phyloP scores from a whole-genome alignment of 2,797 vertebrate species.

The Morelia viridis region DNA sequence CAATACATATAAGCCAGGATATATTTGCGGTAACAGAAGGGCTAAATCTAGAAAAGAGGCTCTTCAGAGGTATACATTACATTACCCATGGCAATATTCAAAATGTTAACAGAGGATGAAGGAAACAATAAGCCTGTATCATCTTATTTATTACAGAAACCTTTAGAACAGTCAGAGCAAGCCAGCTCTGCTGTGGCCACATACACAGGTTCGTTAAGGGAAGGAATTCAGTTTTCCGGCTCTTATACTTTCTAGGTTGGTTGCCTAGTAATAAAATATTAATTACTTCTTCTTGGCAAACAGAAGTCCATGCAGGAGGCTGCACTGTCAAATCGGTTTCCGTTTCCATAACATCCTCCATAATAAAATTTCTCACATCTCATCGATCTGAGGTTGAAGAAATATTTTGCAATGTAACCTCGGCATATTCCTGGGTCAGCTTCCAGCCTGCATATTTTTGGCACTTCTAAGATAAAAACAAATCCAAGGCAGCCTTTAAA shows the following conservation, averaged over 20 bases:
- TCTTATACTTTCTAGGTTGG: neutral
- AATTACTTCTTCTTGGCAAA: constrained; percentile 80
- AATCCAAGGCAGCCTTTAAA: neutral
- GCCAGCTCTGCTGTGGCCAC: neutral
- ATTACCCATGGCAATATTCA: neutral
- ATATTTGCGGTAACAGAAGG: neutral
- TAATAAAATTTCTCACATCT: constrained; percentile 83
- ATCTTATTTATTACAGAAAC: neutral
- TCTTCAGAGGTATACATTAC: neutral
- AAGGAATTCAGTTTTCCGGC: neutral
- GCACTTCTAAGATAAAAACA: constrained; percentile 78
- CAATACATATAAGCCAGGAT: neutral
- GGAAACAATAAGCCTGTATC: neutral
- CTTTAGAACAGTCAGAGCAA: neutral
- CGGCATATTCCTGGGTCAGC: constrained; percentile 77
- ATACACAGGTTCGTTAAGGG: neutral
- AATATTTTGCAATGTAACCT: constrained; percentile 71
- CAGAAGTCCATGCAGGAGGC: constrained; percentile 82
- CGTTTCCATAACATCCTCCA: constrained; percentile 79
- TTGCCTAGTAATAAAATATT: constrained; percentile 18
- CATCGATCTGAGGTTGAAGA: constrained; percentile 90
- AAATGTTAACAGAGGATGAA: neutral
- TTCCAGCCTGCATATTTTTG: constrained; percentile 81
- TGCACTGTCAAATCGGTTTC: constrained; percentile 81
- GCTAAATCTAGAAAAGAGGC: neutral